Evolutionary conservation across 2,888 invertebrate genomes (phyloP).

Genomic region (Eupithecia dodoneata): DNA sequence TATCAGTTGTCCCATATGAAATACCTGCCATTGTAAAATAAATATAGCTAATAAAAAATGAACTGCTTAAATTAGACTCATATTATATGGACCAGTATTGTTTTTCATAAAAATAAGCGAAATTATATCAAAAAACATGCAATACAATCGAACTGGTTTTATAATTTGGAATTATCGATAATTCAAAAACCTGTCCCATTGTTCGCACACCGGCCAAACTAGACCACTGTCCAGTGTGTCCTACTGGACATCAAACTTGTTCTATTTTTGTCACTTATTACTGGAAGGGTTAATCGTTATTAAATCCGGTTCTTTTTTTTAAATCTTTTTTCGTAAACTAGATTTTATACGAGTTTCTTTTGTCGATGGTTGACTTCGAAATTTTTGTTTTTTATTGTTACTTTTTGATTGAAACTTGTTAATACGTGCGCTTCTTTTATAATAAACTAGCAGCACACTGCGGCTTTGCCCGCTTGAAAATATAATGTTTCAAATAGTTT

Average conservation of each 20-base stretch:
- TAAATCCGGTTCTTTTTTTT: neutral
- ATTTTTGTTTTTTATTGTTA: neutral
- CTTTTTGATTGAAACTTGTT: neutral
- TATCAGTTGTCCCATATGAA: neutral
- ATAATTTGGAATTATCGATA: neutral
- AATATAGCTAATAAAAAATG: neutral
- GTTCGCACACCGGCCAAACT: slow-evolving; percentile 2
- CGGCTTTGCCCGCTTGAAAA: no score
- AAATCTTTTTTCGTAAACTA: neutral
- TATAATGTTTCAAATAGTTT: no score
- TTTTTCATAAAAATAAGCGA: neutral
- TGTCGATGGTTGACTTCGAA: neutral
- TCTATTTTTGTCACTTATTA: neutral
- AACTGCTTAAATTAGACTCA: neutral
- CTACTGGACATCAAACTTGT: neutral
- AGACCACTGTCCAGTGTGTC: neutral
- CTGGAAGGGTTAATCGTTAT: neutral
- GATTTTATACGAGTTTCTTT: neutral
- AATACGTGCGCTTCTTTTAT: neutral
- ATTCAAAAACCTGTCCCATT: slow-evolving; percentile 1
- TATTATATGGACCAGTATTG: neutral
- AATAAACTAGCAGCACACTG: no score
- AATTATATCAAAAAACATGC: neutral
- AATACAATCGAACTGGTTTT: no score
- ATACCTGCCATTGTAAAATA: neutral